A percentile compares a stretch with the other conserved stretches of the same genome.
Evolutionary conservation across 2,797 vertebrate species (phyloP).

Genomic region (Characodon lateralis): DNA sequence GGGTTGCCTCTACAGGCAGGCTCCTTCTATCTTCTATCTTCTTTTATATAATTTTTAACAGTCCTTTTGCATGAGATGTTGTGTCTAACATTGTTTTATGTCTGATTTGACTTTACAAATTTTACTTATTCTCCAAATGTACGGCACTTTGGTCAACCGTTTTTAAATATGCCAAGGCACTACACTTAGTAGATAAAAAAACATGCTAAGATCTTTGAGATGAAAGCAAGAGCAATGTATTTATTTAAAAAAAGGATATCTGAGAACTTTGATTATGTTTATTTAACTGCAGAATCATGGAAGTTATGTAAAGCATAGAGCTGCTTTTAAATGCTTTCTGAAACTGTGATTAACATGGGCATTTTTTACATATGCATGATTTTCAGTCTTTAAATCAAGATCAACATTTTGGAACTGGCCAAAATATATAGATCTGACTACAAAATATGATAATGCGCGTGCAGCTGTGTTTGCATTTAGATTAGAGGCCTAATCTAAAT

Average conservation of each 20-base stretch:
- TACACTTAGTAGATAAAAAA: neutral
- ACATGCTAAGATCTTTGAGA: slow-evolving; percentile 14
- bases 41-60: too few relatives aligned
- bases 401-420: neutral
- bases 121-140: too few relatives aligned
- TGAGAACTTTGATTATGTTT: slow-evolving; percentile 11
- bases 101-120: too few relatives aligned
- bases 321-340: neutral
- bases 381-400: neutral
- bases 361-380: neutral
- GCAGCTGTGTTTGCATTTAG: slow-evolving; percentile 6
- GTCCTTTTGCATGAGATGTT: too few relatives aligned
- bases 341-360: neutral
- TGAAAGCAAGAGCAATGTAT: slow-evolving; percentile 4
- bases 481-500: slow-evolving; percentile 35
- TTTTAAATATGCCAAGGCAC: neutral
- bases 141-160: too few relatives aligned
- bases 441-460: neutral
- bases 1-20: too few relatives aligned
- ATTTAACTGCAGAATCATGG: slow-evolving; percentile 7
- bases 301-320: neutral
- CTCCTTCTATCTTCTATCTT: too few relatives aligned
- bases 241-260: slow-evolving; percentile 14
- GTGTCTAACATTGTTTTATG: too few relatives aligned
- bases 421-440: neutral